phyloP scores from a whole-genome alignment of 2,113 vertebrate species.

The Gavialis gangeticus region DNA sequence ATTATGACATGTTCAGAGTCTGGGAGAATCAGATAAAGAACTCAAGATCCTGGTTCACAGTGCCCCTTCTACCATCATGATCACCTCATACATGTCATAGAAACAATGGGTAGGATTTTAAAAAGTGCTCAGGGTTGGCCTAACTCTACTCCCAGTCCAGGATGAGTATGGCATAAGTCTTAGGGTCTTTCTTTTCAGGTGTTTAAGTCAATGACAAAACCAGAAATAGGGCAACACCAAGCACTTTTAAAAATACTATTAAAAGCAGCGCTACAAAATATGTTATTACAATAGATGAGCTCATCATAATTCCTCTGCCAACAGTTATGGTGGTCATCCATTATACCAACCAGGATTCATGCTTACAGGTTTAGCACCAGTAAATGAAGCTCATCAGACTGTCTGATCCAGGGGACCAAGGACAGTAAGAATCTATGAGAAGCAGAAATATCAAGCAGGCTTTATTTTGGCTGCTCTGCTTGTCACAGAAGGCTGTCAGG shows the following conservation, averaged over 20 bases:
- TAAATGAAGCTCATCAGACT: background rate
- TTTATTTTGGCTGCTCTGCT: background rate
- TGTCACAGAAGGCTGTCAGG: background rate
- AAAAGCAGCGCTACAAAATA: background rate
- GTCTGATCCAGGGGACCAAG: background rate
- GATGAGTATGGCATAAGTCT: background rate
- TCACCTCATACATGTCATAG: background rate
- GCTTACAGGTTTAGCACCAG: background rate
- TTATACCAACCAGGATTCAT: background rate
- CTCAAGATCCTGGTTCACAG: background rate
- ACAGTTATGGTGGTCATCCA: accelerated
- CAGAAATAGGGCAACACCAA: background rate
- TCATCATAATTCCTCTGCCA: background rate
- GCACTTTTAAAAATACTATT: background rate
- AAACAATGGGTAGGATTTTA: background rate
- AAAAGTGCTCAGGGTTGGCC: background rate
- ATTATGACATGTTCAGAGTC: background rate
- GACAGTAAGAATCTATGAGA: background rate
- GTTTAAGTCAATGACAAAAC: background rate
- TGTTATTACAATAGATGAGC: background rate
- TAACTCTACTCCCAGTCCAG: accelerated
- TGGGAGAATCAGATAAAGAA: background rate
- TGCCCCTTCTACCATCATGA: background rate
- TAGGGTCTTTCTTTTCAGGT: too few relatives aligned
- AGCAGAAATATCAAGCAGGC: background rate